Evolutionary conservation across 1,140 invertebrate genomes (phyloP), one percentile per base, ranked within the genome.

Genomic region (Drosophila hydei): DNA sequence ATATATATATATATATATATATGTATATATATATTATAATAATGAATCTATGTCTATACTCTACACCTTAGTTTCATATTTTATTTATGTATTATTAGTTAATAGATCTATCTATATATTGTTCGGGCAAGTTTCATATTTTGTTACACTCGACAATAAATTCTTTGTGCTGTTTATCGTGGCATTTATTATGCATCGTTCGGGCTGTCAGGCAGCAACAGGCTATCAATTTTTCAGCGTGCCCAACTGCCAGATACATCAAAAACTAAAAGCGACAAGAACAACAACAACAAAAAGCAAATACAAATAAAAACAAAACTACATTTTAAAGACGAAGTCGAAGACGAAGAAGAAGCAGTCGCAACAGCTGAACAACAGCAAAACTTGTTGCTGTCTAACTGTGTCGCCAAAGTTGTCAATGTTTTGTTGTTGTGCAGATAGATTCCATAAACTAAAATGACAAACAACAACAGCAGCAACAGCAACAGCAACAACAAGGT

Each of bases 111-210:
- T 51, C 76, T 40, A 74, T 72, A 50, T 76, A 63, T 77, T 69
- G 72, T 72, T 55, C 61, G 60, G 68, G 25, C 45, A 8, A 4
- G 14, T 59, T 48, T 30, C 59, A 59, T 11, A n/a, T 67, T 36
- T 43, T 75, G 63, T 70, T 33, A 11, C 30, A 11, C 30, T 51
- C 64, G 79, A 72, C 70, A 80, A 84, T 85, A 87, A 80, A 87
- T 87, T 84, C 79, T 79, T 75, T 60, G 52, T 77, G 73, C 79
- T 79, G 80, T 79, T 85, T 85, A 87, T 72, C 80, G 61, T 85
- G 74, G 67, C 80, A 87, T 85, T 85, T 85, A 87, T 85, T 87
- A 85, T 85, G 80, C 80, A 85, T 87, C 85, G 81, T 81, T 87
- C 81, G 65, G 30, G 54, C 74, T 78, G 85, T 79, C 79, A 64